Conservation (phyloP, 1,140 invertebrate species). For the Leptinotarsa undecemlineata region DNA sequence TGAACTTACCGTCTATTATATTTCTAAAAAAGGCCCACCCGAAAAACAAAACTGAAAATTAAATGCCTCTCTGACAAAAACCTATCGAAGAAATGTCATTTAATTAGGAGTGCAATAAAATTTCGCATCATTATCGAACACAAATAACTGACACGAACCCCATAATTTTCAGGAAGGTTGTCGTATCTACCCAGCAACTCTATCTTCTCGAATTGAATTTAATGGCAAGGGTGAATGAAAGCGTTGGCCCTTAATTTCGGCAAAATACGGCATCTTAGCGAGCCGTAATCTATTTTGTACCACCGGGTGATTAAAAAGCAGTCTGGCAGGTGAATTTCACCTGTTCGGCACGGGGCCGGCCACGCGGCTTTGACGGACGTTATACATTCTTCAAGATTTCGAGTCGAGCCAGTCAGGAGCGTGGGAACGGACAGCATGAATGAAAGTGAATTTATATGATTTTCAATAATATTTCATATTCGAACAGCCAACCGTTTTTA, state of each 20-base stretch:
- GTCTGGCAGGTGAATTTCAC: constrained; percentile 23
- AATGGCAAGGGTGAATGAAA: constrained; percentile 23
- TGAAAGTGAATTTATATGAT: neutral
- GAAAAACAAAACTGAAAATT: constrained; percentile 6
- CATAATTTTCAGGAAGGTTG: constrained; percentile 25
- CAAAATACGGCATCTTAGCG: constrained; percentile 16
- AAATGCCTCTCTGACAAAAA: constrained; percentile 19
- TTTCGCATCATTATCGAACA: constrained; percentile 15
- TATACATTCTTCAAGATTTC: neutral
- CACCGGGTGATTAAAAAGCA: constrained; percentile 24
- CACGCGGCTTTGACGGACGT: constrained; percentile 16
- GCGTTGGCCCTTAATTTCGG: constrained; percentile 19
- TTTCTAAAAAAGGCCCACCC: neutral
- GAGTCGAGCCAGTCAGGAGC: neutral
- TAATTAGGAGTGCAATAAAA: constrained; percentile 17
- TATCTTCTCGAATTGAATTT: constrained; percentile 17
- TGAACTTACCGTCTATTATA: neutral
- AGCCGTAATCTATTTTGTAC: constrained; percentile 24
- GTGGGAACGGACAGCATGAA: neutral
- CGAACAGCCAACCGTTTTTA: too few species aligned
- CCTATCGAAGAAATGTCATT: constrained; percentile 21
- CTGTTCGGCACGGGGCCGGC: constrained; percentile 24
- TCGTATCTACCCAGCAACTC: constrained; percentile 4
- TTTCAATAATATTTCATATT: too few species aligned
- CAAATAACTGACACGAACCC: constrained; percentile 13